Evolutionary conservation across 2,113 vertebrate species (phyloP).

Genomic region (Tetraodon nigroviridis): DNA sequence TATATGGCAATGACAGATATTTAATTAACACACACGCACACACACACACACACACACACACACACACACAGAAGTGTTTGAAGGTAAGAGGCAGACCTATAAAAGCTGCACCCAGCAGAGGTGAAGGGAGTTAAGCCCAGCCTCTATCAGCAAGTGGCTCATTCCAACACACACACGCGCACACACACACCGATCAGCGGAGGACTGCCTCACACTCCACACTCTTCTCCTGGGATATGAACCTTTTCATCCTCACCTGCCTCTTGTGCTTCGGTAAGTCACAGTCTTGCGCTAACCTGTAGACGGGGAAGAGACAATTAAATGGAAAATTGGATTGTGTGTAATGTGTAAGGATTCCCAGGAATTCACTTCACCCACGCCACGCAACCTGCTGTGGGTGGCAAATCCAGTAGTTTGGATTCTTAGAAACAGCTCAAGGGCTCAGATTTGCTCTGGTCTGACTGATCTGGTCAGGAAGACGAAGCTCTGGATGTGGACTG

Average conservation of each 20-base stretch:
- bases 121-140: constrained; percentile 48
- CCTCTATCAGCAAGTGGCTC: constrained; percentile 33
- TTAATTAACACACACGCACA: constrained; percentile 15
- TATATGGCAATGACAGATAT: too few relatives aligned
- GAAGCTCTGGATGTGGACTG: constrained; percentile 3
- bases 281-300: constrained; percentile 3
- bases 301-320: background rate
- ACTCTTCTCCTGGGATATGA: constrained; percentile 63
- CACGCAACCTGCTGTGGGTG: too few relatives aligned
- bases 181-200: constrained; percentile 31
- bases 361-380: too few relatives aligned
- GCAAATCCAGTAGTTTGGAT: background rate
- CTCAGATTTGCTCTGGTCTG: background rate
- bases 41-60: constrained; percentile 21
- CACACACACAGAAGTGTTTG: constrained; percentile 17
- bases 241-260: constrained; percentile 58
- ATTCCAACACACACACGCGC: constrained; percentile 26
- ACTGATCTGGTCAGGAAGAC: background rate
- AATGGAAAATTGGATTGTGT: constrained; percentile 4
- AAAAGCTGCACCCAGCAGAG: constrained; percentile 62
- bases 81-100: constrained; percentile 55
- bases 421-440: constrained; percentile 17
- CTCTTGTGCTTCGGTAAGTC: constrained; percentile 67
- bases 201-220: constrained; percentile 37
- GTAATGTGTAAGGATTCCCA: too few relatives aligned